Evolutionary conservation across 2,888 invertebrate genomes (phyloP), one percentile per base, ranked within the genome.

Genomic region (Adelphocoris suturalis): DNA sequence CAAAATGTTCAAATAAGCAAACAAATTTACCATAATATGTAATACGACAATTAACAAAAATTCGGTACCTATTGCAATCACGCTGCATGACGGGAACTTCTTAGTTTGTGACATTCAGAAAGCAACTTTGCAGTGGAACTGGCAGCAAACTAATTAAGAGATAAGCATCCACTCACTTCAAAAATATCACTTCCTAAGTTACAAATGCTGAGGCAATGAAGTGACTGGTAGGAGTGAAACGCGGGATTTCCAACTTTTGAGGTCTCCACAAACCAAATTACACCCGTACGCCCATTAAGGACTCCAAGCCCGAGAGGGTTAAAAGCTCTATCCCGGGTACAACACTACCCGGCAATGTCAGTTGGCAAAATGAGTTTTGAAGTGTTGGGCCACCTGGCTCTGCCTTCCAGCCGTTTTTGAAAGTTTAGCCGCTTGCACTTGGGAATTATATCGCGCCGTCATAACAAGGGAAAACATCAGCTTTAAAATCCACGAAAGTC

Each of bases 311-410:
- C 68, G 11, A 23, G 27, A 9, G 68, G 68, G 68, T 68, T 68
- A 68, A 68, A 68, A 68, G 68, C 68, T 27, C 37, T 37, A 37
- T 37, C 7, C 37, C 37, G 37, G 37, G 37, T 2, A 9, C 68
- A 23, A 19, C 68, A 68, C 68, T 14, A 13, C 52, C 5, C 52
- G 52, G 52, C 52, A 52, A 52, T 52, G 52, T 68, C 68, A 68
- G 68, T 68, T 27, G 68, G 68, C 68, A 13, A 68, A 68, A 68
- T 68, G 68, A 68, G 68, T 68, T 68, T 68, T 68, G 68, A 68
- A 68, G 68, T 23, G 68, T 27, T 19, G 68, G 13, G 23, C 68
- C 23, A 68, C 68, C 68, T 68, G 68, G 19, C 3, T 57, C 57
- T n/a, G 57, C 27, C 11, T 23, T 68, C 23, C 0, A 52, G 23